A percentile compares a stretch with the other conserved stretches of the same genome.
Conservation (phyloP, 1,140 invertebrate species). For the Hydropsyche tenuis region DNA sequence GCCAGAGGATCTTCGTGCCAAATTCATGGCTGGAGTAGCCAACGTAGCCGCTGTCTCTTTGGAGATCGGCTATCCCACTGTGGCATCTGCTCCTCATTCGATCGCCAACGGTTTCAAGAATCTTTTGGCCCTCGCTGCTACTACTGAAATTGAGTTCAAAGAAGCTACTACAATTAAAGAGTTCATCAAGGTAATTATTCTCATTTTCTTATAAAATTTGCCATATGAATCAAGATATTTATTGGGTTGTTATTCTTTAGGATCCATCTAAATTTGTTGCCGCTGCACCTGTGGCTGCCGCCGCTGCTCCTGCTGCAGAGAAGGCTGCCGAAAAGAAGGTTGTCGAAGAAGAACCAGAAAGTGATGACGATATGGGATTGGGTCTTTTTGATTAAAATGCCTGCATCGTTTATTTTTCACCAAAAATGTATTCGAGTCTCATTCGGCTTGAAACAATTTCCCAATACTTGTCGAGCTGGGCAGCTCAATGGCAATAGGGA, state of each 20-base stretch:
- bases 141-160: conserved; percentile 93
- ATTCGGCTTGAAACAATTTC: background rate
- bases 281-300: conserved; percentile 68
- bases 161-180: conserved; percentile 93
- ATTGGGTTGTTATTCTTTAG: conserved; percentile 61
- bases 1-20: conserved; percentile 89
- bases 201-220: conserved; percentile 51
- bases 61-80: conserved; percentile 92
- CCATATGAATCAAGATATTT: conserved; percentile 33
- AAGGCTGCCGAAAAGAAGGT: conserved; percentile 69
- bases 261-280: conserved; percentile 93
- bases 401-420: background rate
- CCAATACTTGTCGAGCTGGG: conserved; percentile 50
- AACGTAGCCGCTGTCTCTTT: conserved; percentile 96
- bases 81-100: conserved; percentile 96
- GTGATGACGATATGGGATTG: conserved; percentile 96
- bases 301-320: conserved; percentile 66
- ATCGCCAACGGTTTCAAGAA: conserved; percentile 99
- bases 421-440: background rate
- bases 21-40: conserved; percentile 91
- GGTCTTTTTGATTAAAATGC: conserved; percentile 88
- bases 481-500: conserved; percentile 49
- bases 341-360: conserved; percentile 79
- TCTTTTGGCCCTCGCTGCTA: conserved; percentile 93
- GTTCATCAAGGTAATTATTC: conserved; percentile 74